Percentiles rank a stretch among this genome's conserved stretches.
Conservation (phyloP, 2,113 vertebrate species). For the Nanger granti region DNA sequence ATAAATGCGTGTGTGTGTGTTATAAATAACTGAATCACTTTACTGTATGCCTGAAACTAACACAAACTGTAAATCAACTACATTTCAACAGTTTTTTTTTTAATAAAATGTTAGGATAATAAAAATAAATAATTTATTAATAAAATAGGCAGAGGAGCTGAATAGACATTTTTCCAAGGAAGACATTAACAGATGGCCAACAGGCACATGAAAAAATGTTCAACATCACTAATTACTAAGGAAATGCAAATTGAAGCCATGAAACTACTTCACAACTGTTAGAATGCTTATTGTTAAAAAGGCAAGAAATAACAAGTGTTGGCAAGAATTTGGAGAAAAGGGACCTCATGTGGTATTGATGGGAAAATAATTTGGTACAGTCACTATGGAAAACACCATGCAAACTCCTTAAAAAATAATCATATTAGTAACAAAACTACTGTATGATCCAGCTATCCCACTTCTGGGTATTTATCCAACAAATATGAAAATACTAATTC, state of each 20-base stretch:
- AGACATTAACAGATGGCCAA: neutral
- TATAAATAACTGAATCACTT: neutral
- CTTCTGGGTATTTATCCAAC: neutral
- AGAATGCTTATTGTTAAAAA: neutral
- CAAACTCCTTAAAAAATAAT: neutral
- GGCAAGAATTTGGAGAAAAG: neutral
- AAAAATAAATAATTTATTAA: neutral
- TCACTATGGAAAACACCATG: neutral
- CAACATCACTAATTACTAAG: neutral
- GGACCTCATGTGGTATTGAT: neutral
- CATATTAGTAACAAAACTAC: neutral
- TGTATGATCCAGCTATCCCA: neutral
- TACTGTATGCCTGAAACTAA: neutral
- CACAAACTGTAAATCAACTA: neutral
- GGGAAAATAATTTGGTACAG: neutral
- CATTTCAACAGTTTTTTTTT: neutral
- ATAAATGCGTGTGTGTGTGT: neutral
- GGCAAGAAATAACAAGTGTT: neutral
- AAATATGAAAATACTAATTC: neutral
- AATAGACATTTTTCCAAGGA: neutral
- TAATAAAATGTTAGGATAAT: neutral
- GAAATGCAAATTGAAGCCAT: neutral
- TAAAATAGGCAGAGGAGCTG: neutral
- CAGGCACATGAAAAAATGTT: neutral
- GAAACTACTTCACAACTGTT: neutral